phyloP scores from a whole-genome alignment of 2,888 invertebrate genomes.

The Caenorhabditis imperialis region DNA sequence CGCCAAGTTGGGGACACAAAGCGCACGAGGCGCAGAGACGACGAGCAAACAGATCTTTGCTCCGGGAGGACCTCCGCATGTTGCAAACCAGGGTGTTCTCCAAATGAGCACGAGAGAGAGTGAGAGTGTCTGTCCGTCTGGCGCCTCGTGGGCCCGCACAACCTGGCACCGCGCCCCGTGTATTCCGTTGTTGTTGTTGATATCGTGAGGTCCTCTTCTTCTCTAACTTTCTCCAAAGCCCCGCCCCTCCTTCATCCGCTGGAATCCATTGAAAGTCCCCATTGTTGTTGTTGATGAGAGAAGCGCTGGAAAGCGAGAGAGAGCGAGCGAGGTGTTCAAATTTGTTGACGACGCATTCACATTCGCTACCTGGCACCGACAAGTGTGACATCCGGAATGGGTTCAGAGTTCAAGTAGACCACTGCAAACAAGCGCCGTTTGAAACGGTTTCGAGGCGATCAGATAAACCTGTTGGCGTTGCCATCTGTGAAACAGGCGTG shows the following conservation, averaged over 20 bases:
- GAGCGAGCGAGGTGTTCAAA: constrained; percentile 24
- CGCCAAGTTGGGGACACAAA: constrained; percentile 15
- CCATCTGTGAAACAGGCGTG: background rate
- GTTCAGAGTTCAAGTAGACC: constrained; percentile 27
- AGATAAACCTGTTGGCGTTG: constrained; percentile 17
- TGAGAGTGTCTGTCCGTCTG: background rate
- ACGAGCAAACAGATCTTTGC: constrained; percentile 30
- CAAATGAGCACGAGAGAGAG: constrained; percentile 18
- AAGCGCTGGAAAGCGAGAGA: constrained; percentile 13
- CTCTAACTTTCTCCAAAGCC: constrained; percentile 9
- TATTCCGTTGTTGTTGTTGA: constrained; percentile 51
- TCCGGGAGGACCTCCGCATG: constrained; percentile 13
- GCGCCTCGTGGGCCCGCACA: constrained; percentile 30
- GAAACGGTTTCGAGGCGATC: background rate
- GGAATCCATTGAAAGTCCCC: constrained; percentile 25
- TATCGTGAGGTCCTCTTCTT: constrained; percentile 14
- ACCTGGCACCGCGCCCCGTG: constrained; percentile 42
- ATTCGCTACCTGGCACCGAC: constrained; percentile 38
- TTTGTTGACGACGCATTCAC: constrained; percentile 31
- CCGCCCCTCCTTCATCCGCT: constrained; percentile 18
- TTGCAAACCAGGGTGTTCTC: constrained; percentile 45
- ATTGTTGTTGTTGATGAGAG: constrained; percentile 45
- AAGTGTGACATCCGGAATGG: constrained; percentile 15
- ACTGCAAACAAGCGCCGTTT: background rate
- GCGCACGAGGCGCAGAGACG: too few species aligned